Base-by-base conservation (phyloP, 2,888 invertebrate genomes). In the Leptinotarsa tumamoca region DNA sequence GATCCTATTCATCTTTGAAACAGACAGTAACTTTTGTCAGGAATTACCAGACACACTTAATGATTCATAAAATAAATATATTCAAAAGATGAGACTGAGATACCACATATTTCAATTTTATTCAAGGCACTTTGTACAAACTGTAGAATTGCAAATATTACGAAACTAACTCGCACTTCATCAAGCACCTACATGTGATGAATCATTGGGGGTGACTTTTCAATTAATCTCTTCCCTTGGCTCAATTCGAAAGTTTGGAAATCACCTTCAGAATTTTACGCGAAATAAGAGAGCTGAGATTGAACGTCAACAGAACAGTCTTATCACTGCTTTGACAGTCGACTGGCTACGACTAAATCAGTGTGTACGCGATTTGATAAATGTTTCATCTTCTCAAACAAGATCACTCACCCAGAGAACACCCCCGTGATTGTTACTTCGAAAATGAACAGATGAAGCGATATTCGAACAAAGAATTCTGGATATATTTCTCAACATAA, bases 301-400 rank as follows among this genome's bases (percentile, higher is more conserved):
- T 74, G 61, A 74, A 74, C 63, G 72, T 71, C 77, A 77, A 77
- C 74, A 68, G 54, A 66, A 72, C 51, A 51, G 58, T 10, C 72
- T 74, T 77, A 77, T 77, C 77, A 66, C 49, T 50, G n/a, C 43
- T 67, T 74, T 72, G 74, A 74, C 77, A 77, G 74, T 68, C 69
- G 74, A 73, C 69, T 71, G 76, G 67, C 52, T 74, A 33, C 51
- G 70, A 68, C 75, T 72, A 51, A 73, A 68, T 72, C 69, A 63
- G 74, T 68, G 72, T 74, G n/a, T 72, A 67, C 14, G 58, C 52
- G 67, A 70, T 71, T 77, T 77, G 75, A 77, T 77, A 67, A 72
- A 77, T 72, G 75, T 77, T 77, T 56, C 75, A 72, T 68, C 72
- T 72, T 66, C 75, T 77, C 61, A 61, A 5, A 61, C n/a, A 21